Conservation (phyloP, 2,888 invertebrate genomes). For the Iselma pallidipennis region DNA sequence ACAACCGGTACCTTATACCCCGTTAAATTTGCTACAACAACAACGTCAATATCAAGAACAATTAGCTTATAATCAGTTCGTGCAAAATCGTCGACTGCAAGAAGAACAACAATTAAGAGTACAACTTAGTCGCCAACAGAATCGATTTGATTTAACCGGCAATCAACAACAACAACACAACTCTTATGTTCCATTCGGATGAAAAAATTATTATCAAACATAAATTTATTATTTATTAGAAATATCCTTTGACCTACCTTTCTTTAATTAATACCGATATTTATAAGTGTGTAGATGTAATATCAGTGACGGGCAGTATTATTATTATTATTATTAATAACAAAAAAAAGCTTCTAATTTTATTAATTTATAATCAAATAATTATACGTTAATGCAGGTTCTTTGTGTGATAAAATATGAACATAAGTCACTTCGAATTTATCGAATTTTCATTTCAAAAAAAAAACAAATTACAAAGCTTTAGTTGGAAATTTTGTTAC, state of each 20-base stretch:
- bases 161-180: constrained; percentile 31
- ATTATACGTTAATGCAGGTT: too few species aligned
- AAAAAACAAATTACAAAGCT: background rate
- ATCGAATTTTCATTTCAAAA: too few species aligned
- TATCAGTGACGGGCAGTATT: constrained; percentile 24
- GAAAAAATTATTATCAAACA: constrained; percentile 5
- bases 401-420: too few species aligned
- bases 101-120: constrained; percentile 42
- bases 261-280: constrained; percentile 20
- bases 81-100: constrained; percentile 39
- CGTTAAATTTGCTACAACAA: constrained; percentile 37
- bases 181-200: constrained; percentile 39
- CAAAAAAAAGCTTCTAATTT: background rate
- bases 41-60: constrained; percentile 39
- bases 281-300: constrained; percentile 15
- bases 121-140: constrained; percentile 45
- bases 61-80: constrained; percentile 38
- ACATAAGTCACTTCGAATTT: too few species aligned
- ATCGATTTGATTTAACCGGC: constrained; percentile 43
- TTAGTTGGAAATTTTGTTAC: background rate
- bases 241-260: background rate
- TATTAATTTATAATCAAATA: too few species aligned
- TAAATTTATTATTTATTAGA: background rate
- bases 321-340: constrained; percentile 13
- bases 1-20: constrained; percentile 40